Evolutionary conservation across 2,797 vertebrate genomes (phyloP), one percentile per base, ranked within the genome.

Genomic region (Pampus argenteus): DNA sequence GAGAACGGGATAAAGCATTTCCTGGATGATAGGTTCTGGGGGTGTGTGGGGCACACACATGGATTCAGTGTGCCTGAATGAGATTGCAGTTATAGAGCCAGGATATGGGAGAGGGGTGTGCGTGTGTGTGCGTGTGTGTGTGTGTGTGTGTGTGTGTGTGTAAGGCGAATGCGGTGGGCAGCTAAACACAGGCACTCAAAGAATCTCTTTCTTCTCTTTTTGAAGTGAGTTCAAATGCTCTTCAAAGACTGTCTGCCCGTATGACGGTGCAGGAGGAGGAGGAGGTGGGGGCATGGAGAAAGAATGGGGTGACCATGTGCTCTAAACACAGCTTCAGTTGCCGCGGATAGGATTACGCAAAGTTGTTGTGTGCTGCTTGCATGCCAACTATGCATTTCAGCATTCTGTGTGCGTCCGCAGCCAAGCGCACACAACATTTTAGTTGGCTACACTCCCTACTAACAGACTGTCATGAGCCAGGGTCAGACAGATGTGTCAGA

Each of bases 191-290:
- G 90, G 85, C 88, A 85, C 91, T 92, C 90, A 91, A 90, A 92
- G 88, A 94, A 93, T 93, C 90, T 88, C 91, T 94, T 94, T 92
- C 87, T 93, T 93, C 89, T 93, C 89, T 90, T 95, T 95, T 94
- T 95, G 93, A 95, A 93, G 93, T 93, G 89, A 91, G 93, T 93
- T 95, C 93, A 94, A 93, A 94, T 94, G 93, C 87, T 93, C 93
- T 95, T 94, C 93, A 95, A 95, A 95, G 92, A 89, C 71, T 29
- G 87, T 89, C 88, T 86, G 85, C 75, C 75, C 40, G 73, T 89
- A 84, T 89, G 90, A 91, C 38, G 50, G 86, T 20, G 14, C 76
- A 65, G 72, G 63, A 42, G 72, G 76, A 22, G 62, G 45, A 1
- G 50, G 79, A 52, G 62, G 44, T 1, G 50, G 79, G 55, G 58